Conservation (phyloP, 1,140 invertebrate species). For the Sesamia nonagrioides region DNA sequence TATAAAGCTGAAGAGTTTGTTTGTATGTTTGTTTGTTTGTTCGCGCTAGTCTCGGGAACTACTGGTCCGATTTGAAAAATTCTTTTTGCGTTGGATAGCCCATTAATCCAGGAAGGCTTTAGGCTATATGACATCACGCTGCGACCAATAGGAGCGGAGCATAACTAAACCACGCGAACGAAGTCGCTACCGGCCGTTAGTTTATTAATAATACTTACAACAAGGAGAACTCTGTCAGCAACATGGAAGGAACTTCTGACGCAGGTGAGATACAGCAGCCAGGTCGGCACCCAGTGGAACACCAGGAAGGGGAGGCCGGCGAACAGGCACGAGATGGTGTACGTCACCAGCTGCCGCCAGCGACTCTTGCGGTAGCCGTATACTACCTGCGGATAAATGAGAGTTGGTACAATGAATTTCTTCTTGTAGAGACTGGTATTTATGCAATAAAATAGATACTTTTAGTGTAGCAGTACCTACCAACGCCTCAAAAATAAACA, state of each 20-base stretch:
- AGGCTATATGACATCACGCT: too few species aligned
- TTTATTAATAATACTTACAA: conserved; percentile 87
- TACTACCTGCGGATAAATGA: conserved; percentile 73
- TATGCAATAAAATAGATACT: background rate
- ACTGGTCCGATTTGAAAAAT: too few species aligned
- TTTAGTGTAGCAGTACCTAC: too few species aligned
- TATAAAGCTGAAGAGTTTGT: too few species aligned
- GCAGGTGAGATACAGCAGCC: conserved; percentile 93
- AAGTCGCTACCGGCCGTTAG: background rate
- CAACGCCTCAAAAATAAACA: too few species aligned
- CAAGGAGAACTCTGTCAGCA: conserved; percentile 93
- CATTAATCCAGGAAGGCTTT: too few species aligned
- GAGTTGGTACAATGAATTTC: background rate
- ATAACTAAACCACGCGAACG: too few species aligned
- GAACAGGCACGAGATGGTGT: conserved; percentile 88
- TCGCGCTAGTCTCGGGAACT: too few species aligned
- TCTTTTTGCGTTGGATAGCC: too few species aligned
- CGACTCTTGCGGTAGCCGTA: conserved; percentile 78
- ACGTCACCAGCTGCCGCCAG: conserved; percentile 72
- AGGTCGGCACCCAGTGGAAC: conserved; percentile 95
- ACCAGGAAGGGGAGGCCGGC: conserved; percentile 93
- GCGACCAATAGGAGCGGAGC: too few species aligned
- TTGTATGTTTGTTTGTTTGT: too few species aligned
- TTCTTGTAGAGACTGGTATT: too few species aligned
- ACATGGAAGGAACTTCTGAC: conserved; percentile 89